Base-by-base conservation (phyloP, 1,140 invertebrate species). In the Halesus radiatus region DNA sequence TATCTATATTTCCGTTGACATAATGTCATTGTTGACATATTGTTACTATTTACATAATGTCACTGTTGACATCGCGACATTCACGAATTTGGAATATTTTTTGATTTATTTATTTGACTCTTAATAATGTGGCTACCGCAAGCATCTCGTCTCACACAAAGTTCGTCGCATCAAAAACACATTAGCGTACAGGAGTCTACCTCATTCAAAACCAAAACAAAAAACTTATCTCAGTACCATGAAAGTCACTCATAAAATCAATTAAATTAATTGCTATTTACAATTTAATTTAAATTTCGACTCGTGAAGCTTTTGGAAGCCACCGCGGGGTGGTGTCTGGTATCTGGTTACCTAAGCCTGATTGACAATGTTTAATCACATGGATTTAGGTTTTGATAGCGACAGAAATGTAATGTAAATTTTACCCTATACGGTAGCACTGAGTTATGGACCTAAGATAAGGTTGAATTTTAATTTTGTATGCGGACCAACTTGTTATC, bases 201-300 rank as follows among this genome's bases (percentile, higher is more conserved):
- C 37, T 58, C 60, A 58, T 60, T 18, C 37, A 54, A 10, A 50
- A 10, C 22, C 37, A 26, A 60, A 58, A 72, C 68, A 78, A 83
- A 80, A 79, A 37, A 16, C 2, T 82, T 80, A 83, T 83, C 81
- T 50, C 52, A 7, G 50, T 83, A 83, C 81, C 77, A 79, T 78
- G 81, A 83, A 83, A 83, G 76, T 83, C 81, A 80, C 81, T 83
- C 79, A 76, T 78, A 79, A 80, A 83, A 83, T 83, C 79, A 80
- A 80, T 83, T 83, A 83, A 83, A 68, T 83, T 83, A 80, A 83
- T 83, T 54, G 58, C 53, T 79, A 75, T 80, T 83, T 79, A 83
- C 79, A 77, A 80, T 80, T 82, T 80, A 82, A 77, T 80, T 82
- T 82, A 10, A 72, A 77, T 70, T 56, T 23, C 7, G n/a, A 18